Base-by-base conservation (phyloP, 2,113 vertebrate species). In the Alouatta palliata region DNA sequence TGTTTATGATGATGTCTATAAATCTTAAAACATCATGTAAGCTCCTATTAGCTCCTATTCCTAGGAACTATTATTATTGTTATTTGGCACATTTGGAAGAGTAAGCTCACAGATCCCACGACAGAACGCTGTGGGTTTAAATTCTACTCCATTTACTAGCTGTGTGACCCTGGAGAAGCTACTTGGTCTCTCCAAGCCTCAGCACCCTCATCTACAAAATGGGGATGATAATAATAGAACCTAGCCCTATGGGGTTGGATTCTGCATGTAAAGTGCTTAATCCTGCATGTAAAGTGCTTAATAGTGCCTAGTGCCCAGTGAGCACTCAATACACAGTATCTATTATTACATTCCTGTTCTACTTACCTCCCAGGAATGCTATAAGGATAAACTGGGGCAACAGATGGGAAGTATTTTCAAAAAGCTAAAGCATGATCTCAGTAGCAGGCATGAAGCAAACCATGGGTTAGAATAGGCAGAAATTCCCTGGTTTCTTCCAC, bases 321-420 rank as follows among this genome's bases (percentile, higher is more conserved):
- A 95, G 47, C 70, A 79, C 32, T 82, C 27, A 92, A 71, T 30
- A 45, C 86, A 86, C 32, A 94, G 75, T 32, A 91, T 77, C 47
- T 88, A 82, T 82, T 66, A 79, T 54, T 91, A 89, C 54, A 88
- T 79, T 90, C 23, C 66, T 81, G 82, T 95, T 95, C 93, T 80
- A 56, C 77, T 95, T 89, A 94, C 54, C 95, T 97, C 68, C 73
- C 27, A 70, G 91, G 86, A 93, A 96, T 84, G 40, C 49, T 95
- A 21, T n/a, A 86, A 80, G 86, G 54, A 89, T 93, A 95, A 97
- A 97, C 93, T 81, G n/a, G 93, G 95, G 87, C 71, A 95, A 88
- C 96, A 97, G 93, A 97, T 95, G 96, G 93, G 21, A 98, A 83
- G 37, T 71, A 95, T 86, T 93, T 94, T 96, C 86, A 90, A 96